These are phyloP conservation scores for Parotocinclus haroldoi DNA, from an alignment of 2,797 vertebrate genomes.

Conservation along the genomic window DNA sequence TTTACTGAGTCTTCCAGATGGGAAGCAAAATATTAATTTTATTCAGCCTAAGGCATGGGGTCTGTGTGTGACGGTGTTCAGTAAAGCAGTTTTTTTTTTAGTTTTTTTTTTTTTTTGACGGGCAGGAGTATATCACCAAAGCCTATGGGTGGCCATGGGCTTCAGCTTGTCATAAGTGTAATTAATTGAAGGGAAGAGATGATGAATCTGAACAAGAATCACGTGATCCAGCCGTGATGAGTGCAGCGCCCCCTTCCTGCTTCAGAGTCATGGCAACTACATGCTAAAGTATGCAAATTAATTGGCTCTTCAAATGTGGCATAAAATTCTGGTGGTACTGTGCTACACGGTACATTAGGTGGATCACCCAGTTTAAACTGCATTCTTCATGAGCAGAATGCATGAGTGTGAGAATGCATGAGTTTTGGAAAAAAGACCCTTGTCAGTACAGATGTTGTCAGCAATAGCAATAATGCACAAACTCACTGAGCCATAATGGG, in stretches of 20 bases:
- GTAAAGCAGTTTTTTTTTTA: conserved; percentile 89
- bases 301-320: conserved; percentile 99
- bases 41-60: conserved; percentile 92
- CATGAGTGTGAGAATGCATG: conserved; percentile 77
- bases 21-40: conserved; percentile 99
- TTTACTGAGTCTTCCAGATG: conserved; percentile 99
- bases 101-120: conserved; percentile 70
- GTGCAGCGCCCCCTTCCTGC: conserved; percentile 80
- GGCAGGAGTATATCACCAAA: conserved; percentile 84
- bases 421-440: conserved; percentile 79
- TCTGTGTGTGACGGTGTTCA: conserved; percentile 79
- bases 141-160: conserved; percentile 74
- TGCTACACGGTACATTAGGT: conserved; percentile 98
- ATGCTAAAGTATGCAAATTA: conserved; percentile 99
- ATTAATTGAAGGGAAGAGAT: conserved; percentile 95
- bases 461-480: conserved; percentile 33
- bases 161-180: conserved; percentile 98
- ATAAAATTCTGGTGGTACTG: conserved; percentile 97
- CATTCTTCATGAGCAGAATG: conserved; percentile 84
- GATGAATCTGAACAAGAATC: conserved; percentile 91
- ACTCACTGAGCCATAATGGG: neutral
- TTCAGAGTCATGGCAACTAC: conserved; percentile 88
- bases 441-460: conserved; percentile 79
- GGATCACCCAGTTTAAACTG: conserved; percentile 94
- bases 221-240: conserved; percentile 75